Evolutionary conservation across 2,797 vertebrate species (phyloP), one percentile per base, ranked within the genome.

Genomic region (Fistularia commersonii): DNA sequence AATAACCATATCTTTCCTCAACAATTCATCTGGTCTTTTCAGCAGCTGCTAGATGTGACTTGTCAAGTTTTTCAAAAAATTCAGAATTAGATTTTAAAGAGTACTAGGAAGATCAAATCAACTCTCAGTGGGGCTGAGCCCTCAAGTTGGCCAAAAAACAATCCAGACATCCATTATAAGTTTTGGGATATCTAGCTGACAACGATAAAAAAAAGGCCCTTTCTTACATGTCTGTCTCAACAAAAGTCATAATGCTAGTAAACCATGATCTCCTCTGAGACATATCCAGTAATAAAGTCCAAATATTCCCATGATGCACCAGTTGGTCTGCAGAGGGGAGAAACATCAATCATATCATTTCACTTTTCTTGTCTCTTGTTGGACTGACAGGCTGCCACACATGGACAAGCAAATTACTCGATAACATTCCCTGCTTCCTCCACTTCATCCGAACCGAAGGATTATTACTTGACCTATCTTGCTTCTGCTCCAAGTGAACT

Each of bases 361-460:
- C n/a, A 15, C 48, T 57, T 61, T 57, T 63, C 41, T 58, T 47
- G 43, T 66, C 63, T 66, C 67, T 55, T 61, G 54, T 50, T 32
- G 8, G 45, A 62, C 63, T 76, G 72, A 80, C 66, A 70, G 59
- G 50, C 66, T 72, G 74, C 79, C 76, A 74, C 51, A 51, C 72
- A 47, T 64, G 61, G 57, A 77, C 69, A 52, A 65, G 72, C 8
- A 11, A 77, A 66, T 80, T 70, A 70, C 67, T 84, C 74, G 66
- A 61, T 51, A 66, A 57, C 8, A 4, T 59, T 60, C 47, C 63
- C 61, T 9, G 1, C 64, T 58, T 57, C 54, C 57, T 60, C 73
- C 66, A 74, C 61, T 72, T 68, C 72, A 45, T 45, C 80, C 53
- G 64, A 52, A 57, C 66, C 77, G 79, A 78, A 84, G 76, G 84